Conservation (phyloP, 1,140 invertebrate genomes). For the Neelides sp. region DNA sequence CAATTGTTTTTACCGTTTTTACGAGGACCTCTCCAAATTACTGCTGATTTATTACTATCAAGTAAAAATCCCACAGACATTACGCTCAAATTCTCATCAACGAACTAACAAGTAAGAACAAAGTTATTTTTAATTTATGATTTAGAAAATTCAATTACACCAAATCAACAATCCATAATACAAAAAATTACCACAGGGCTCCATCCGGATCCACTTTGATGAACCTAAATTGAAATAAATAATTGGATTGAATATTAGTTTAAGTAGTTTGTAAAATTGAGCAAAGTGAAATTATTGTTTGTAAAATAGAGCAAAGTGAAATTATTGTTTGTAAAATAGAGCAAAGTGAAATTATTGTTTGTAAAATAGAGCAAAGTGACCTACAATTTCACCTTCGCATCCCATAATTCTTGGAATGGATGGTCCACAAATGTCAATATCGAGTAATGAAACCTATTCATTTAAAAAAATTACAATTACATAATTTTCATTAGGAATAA, state of each 20-base stretch:
- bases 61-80: conserved; percentile 91
- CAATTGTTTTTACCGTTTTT: conserved; percentile 59
- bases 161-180: not conserved
- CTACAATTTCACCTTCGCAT: conserved; percentile 43
- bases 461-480: not conserved
- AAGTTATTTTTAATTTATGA: not conserved
- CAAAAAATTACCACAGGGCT: conserved; percentile 68
- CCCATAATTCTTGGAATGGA: conserved; percentile 49
- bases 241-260: too few species aligned
- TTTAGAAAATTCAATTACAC: not conserved
- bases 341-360: too few species aligned
- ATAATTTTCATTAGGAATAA: not conserved
- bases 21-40: conserved; percentile 91
- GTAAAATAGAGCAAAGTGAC: conserved; percentile 16
- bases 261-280: too few species aligned
- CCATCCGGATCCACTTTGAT: conserved; percentile 93
- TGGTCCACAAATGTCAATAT: conserved; percentile 89
- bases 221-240: conserved; percentile 47
- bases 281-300: too few species aligned
- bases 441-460: conserved; percentile 40
- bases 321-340: too few species aligned
- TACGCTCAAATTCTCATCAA: conserved; percentile 72
- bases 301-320: too few species aligned
- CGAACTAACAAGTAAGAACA: conserved; percentile 43
- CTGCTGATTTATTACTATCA: conserved; percentile 64